These are phyloP conservation scores for Micromys minutus DNA, from an alignment of 2,113 vertebrate species.

Conservation along the genomic window DNA sequence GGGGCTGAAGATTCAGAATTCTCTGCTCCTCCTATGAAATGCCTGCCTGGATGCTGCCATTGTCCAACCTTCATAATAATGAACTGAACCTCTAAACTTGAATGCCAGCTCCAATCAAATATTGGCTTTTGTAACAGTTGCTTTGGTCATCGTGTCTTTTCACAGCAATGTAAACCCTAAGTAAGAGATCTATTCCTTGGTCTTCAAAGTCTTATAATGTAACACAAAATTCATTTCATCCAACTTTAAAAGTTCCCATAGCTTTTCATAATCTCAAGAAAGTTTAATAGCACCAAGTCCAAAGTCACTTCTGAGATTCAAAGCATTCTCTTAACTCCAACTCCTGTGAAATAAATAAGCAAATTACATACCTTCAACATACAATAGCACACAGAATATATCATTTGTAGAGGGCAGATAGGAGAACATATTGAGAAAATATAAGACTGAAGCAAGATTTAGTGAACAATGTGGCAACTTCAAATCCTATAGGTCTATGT, in stretches of 20 bases:
- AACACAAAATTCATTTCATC: background rate
- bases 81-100: no score
- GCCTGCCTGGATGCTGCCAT: no score
- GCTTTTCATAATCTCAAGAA: background rate
- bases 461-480: background rate
- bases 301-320: background rate
- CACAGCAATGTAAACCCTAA: no score
- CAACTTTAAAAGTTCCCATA: background rate
- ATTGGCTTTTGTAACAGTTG: no score
- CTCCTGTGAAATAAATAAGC: background rate
- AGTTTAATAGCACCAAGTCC: background rate
- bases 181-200: background rate
- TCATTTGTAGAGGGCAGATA: background rate
- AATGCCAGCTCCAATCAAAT: no score
- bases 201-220: background rate
- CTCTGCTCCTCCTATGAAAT: no score
- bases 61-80: no score
- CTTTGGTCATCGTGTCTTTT: no score
- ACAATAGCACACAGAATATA: background rate
- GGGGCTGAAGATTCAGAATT: no score
- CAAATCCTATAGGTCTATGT: background rate
- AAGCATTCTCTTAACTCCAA: background rate
- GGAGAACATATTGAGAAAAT: background rate
- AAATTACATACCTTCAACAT: background rate
- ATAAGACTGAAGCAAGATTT: background rate